phyloP scores from a whole-genome alignment of 1,140 invertebrate species.

The Trichonephila inaurata region DNA sequence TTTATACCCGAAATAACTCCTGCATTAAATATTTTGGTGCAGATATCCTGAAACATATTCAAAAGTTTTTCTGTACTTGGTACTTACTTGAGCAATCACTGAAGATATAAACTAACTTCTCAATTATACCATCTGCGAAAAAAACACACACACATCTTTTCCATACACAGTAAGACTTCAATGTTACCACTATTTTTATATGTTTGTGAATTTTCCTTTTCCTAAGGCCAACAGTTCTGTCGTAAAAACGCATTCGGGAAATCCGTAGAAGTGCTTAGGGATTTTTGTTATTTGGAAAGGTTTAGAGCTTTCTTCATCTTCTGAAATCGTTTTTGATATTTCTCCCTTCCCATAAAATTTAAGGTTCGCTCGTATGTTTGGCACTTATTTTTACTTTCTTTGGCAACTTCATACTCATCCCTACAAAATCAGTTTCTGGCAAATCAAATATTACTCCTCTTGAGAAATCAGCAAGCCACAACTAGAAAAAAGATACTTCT shows the following conservation, averaged over 20 bases:
- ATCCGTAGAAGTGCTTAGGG: constrained; percentile 17
- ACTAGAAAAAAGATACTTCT: not conserved
- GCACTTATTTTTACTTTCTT: constrained; percentile 18
- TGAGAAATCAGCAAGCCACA: not conserved
- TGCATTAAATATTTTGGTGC: no score
- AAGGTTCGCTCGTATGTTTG: not conserved
- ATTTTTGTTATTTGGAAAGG: not conserved
- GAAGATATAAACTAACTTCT: not conserved
- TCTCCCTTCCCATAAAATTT: constrained; percentile 21
- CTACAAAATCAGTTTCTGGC: not conserved
- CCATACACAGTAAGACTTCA: not conserved
- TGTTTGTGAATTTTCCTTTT: not conserved
- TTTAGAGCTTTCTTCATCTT: constrained; percentile 35
- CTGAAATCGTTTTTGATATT: constrained; percentile 32
- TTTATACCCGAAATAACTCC: no score
- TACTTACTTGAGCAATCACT: no score
- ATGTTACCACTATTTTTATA: constrained; percentile 3
- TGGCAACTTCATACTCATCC: constrained; percentile 1
- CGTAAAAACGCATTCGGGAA: not conserved
- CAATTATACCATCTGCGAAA: not conserved
- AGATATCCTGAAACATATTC: no score
- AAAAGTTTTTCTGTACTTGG: no score
- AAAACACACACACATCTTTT: constrained; percentile 6
- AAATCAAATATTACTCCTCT: not conserved
- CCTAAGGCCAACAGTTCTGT: constrained; percentile 2